Evolutionary conservation across 2,113 vertebrate species (phyloP).

Genomic region (Nothocercus nigrocapillus): DNA sequence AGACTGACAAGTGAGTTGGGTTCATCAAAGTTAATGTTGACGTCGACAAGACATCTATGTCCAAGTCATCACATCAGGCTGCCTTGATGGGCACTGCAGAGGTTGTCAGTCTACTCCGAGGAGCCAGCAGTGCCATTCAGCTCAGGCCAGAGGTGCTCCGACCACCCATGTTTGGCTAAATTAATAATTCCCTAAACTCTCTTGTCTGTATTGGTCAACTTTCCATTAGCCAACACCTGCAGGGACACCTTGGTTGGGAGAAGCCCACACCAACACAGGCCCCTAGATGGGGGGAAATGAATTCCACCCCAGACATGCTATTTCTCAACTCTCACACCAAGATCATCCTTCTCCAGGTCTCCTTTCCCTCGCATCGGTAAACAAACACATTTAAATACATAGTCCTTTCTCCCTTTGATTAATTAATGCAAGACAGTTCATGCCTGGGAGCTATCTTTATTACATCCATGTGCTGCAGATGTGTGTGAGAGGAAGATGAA

Average conservation of each 20-base stretch:
- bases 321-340: background rate
- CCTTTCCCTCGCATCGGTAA: background rate
- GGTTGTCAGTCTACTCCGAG: fast-evolving
- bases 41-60: background rate
- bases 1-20: background rate
- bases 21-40: background rate
- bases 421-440: slow-evolving; percentile 6
- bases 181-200: background rate
- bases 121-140: background rate
- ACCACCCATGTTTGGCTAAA: background rate
- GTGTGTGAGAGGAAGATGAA: slow-evolving; percentile 38
- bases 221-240: background rate
- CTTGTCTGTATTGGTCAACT: background rate
- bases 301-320: background rate
- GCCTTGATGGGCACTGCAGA: background rate
- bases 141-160: background rate
- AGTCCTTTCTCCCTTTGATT: slow-evolving; percentile 19
- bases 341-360: background rate
- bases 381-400: background rate
- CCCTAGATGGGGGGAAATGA: fast-evolving
- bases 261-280: background rate
- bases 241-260: background rate
- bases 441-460: slow-evolving; percentile 57
- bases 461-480: slow-evolving; percentile 51
- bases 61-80: background rate